A percentile compares a stretch with the other conserved stretches of the same genome.
Conservation (phyloP, 2,113 vertebrate genomes). For the Trogon melanurus region DNA sequence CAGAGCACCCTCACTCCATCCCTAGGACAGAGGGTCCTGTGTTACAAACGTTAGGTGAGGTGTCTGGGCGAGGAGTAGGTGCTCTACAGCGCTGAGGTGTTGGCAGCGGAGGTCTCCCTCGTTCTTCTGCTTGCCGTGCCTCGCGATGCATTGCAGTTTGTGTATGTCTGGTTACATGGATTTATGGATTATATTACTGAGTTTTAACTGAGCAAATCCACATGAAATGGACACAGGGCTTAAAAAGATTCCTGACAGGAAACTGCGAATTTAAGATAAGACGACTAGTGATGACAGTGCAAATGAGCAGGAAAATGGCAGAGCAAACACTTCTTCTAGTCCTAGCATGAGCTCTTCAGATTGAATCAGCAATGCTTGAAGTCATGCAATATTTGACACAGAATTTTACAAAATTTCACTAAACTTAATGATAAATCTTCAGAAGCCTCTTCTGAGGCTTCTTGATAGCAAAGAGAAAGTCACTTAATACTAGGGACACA, state of each 20-base stretch:
- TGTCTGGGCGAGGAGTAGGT: neutral
- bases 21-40: neutral
- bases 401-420: neutral
- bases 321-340: neutral
- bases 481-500: neutral
- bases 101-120: neutral
- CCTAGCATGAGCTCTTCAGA: neutral
- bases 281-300: neutral
- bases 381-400: neutral
- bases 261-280: neutral
- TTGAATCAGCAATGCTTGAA: neutral
- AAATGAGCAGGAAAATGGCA: neutral
- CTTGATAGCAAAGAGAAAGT: neutral
- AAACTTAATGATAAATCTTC: neutral
- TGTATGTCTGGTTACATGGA: neutral
- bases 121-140: neutral
- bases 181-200: neutral
- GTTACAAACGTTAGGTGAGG: rapidly evolving
- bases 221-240: neutral
- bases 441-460: neutral
- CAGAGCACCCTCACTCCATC: neutral
- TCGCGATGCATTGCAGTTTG: neutral
- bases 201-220: neutral
- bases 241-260: neutral
- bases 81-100: too few species aligned